Evolutionary conservation across 37 sponge, comb jelly and placozoan species (phyloP), one percentile per base, ranked within the genome.

Genomic region (Theonella swinhoei): DNA sequence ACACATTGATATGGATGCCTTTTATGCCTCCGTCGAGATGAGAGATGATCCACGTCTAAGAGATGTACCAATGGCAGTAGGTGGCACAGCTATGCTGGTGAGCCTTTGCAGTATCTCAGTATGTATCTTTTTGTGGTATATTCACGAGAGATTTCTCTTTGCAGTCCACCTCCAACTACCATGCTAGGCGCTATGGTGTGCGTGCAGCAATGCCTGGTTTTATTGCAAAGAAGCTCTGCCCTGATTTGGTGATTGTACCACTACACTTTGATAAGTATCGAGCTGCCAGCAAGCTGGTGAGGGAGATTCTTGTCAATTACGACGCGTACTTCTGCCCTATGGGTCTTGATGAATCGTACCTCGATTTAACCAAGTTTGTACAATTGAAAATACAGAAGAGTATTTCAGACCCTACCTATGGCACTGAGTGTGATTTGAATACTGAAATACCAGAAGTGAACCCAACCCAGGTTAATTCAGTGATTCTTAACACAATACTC

Each of bases 1-100:
- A 54, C 99, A 98, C 60, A 80, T 96, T 32, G 99, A 98, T 83
- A 98, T 98, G 99, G 99, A 98, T 82, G 96, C 96, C 22, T 98
- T 98, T 77, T 98, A 96, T 80, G 99, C 99, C 2, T 90, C 99
- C 41, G 96, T 98, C 4, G 99, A 98, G 42, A 98, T 96, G 87
- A 91, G 93, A 64, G 94, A 98, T 65, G 73, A 96, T 31, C 96
- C 99, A 9, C 32, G 33, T 26, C 77, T 95, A 74, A 68, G 62
- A 28, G 90, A 91, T 47, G 80, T 90, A 0, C 96, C 99, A 20
- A 94, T 98, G 95, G 96, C 99, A 14, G 99, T 98, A 2, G 99
- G 96, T 20, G 79, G 96, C 22, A 71, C 61, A 30, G 74, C 85
- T 32, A 98, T 98, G 99, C 68, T 94, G 86, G 95, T 97, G 71